phyloP scores from a whole-genome alignment of 2,113 vertebrate species.

The Chamaea fasciata region DNA sequence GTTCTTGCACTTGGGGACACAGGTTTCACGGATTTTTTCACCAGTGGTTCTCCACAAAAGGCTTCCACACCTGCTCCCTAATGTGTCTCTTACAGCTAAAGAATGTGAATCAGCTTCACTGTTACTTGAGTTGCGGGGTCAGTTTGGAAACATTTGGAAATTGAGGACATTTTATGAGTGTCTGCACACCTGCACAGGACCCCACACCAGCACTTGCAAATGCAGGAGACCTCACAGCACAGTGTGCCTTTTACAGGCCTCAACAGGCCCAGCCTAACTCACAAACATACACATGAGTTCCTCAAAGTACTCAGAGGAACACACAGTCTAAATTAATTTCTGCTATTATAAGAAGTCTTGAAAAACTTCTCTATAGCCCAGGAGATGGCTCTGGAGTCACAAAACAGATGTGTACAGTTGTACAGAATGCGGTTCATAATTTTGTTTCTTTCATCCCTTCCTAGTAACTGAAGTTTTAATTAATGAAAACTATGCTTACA shows the following conservation, averaged over 20 bases:
- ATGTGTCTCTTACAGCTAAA: slow-evolving; percentile 75
- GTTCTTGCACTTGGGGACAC: neutral
- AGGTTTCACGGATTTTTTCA: slow-evolving; percentile 62
- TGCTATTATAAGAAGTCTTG: neutral
- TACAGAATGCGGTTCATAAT: neutral
- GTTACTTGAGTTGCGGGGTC: slow-evolving; percentile 71
- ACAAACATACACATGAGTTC: neutral
- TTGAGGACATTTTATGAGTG: slow-evolving; percentile 53
- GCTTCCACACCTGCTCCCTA: slow-evolving; percentile 74
- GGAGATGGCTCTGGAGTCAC: neutral
- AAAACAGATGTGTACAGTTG: neutral
- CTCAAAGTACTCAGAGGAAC: neutral
- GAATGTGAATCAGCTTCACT: slow-evolving; percentile 74
- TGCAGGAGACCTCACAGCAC: neutral
- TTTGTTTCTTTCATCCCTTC: neutral
- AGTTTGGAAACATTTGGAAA: slow-evolving; percentile 76
- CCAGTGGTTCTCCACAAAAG: slow-evolving; percentile 75
- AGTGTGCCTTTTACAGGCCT: neutral
- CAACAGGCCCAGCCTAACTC: neutral
- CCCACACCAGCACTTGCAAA: neutral
- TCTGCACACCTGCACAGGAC: neutral
- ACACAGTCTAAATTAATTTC: neutral
- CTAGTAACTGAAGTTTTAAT: slow-evolving; percentile 5
- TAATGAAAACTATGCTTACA: neutral
- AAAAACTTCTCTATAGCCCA: neutral